Conservation (phyloP, 1,140 invertebrate genomes). For the Drosophila teissieri region DNA sequence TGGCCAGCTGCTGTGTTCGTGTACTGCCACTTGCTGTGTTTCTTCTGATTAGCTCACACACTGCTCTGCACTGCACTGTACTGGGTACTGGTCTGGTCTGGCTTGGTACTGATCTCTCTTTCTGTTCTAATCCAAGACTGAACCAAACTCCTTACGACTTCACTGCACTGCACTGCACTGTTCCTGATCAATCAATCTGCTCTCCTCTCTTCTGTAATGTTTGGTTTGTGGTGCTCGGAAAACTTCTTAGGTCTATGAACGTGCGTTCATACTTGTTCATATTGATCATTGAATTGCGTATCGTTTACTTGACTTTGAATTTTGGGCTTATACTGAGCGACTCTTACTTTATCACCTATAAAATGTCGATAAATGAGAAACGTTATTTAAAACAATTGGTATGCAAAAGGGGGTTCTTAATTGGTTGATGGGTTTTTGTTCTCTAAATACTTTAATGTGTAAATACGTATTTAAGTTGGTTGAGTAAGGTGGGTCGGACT, state of each 20-base stretch:
- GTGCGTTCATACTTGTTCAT: slow-evolving; percentile 57
- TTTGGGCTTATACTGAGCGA: slow-evolving; percentile 79
- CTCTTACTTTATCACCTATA: slow-evolving; percentile 83
- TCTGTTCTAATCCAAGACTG: slow-evolving; percentile 48
- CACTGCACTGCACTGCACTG: slow-evolving; percentile 68
- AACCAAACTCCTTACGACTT: slow-evolving; percentile 51
- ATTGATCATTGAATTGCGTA: slow-evolving; percentile 74
- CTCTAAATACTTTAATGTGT: slow-evolving; percentile 37
- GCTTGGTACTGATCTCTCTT: slow-evolving; percentile 20
- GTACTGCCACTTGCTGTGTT: slow-evolving; percentile 53
- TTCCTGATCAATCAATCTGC: slow-evolving; percentile 55
- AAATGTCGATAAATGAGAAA: slow-evolving; percentile 83
- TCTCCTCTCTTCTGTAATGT: slow-evolving; percentile 64
- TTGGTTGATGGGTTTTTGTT: slow-evolving; percentile 20
- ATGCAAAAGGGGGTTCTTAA: slow-evolving; percentile 23
- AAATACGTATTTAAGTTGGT: slow-evolving; percentile 37
- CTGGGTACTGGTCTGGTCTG: slow-evolving; percentile 27
- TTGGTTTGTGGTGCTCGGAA: slow-evolving; percentile 74
- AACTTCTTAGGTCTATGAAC: slow-evolving; percentile 79
- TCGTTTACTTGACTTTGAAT: slow-evolving; percentile 83
- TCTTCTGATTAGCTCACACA: slow-evolving; percentile 30
- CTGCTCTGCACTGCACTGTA: slow-evolving; percentile 23
- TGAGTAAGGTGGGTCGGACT: slow-evolving; percentile 26
- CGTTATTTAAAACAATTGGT: slow-evolving; percentile 66
- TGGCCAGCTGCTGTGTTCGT: slow-evolving; percentile 72